These are phyloP conservation scores for Entomobrya proxima DNA, from an alignment of 2,888 invertebrate genomes.

Conservation along the genomic window DNA sequence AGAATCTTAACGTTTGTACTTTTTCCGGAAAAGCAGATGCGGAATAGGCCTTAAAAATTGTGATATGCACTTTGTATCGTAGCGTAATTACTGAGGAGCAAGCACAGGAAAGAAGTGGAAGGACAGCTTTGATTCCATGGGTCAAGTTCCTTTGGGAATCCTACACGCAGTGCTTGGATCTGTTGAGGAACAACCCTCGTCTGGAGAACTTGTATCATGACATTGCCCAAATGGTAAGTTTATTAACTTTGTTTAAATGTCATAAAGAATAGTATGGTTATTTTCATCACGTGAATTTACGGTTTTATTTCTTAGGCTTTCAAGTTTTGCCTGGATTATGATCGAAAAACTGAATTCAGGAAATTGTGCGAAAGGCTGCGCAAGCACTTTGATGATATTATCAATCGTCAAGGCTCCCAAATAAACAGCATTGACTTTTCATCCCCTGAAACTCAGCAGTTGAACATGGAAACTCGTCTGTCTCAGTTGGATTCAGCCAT, in stretches of 20 bases:
- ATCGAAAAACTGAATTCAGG: constrained; percentile 97
- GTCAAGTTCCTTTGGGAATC: constrained; percentile 99
- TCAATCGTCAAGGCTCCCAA: constrained; percentile 91
- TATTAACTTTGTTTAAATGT: no score
- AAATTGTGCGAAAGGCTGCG: constrained; percentile 98
- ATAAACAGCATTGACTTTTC: constrained; percentile 90
- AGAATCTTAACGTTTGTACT: no score
- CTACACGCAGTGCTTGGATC: constrained; percentile 97
- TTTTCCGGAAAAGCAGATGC: no score
- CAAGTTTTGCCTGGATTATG: constrained; percentile 97
- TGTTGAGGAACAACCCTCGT: constrained; percentile 96
- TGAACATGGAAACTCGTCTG: constrained; percentile 96
- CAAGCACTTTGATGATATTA: constrained; percentile 97
- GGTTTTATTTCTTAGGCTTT: constrained; percentile 88
- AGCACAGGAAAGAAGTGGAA: constrained; percentile 97
- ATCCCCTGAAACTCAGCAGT: constrained; percentile 96
- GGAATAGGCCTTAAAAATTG: no score
- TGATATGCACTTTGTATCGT: no score
- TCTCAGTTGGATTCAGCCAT: constrained; percentile 98
- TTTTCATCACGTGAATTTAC: no score
- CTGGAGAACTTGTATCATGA: constrained; percentile 98
- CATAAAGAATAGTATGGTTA: no score
- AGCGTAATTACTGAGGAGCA: constrained; percentile 98
- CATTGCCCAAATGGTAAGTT: constrained; percentile 90
- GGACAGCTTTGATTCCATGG: constrained; percentile 98